A percentile compares a stretch with the other conserved stretches of the same genome.
These are phyloP conservation scores for Capreolus pygargus DNA, from an alignment of 2,113 vertebrate genomes.

Conservation along the genomic window DNA sequence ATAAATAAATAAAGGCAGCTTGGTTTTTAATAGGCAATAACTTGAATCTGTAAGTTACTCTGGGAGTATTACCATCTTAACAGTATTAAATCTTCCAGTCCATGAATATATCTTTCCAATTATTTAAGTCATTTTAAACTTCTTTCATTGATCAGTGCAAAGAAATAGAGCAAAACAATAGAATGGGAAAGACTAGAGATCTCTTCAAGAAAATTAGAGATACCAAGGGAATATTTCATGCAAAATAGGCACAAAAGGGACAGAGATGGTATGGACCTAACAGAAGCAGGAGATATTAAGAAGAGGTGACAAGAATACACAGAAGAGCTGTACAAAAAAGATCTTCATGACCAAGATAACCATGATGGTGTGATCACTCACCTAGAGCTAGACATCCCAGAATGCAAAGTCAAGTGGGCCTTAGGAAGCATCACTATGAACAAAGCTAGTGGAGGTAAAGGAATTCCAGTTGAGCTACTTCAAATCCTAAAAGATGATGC, in stretches of 20 bases:
- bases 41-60: background rate
- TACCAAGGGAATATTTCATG: background rate
- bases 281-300: background rate
- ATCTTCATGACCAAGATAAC: background rate
- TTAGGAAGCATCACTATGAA: background rate
- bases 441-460: background rate
- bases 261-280: background rate
- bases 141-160: background rate
- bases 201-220: background rate
- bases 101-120: background rate
- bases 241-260: background rate
- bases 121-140: background rate
- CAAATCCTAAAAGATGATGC: background rate
- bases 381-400: background rate
- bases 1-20: background rate
- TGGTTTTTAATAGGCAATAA: background rate
- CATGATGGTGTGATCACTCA: background rate
- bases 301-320: background rate
- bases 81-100: background rate
- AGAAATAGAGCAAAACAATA: background rate
- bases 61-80: background rate
- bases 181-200: background rate
- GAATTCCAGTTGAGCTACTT: background rate
- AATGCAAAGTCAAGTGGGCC: background rate
- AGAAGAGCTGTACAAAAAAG: background rate